phyloP scores from a whole-genome alignment of 1,140 invertebrate species.

The Hesperophylax magnus region DNA sequence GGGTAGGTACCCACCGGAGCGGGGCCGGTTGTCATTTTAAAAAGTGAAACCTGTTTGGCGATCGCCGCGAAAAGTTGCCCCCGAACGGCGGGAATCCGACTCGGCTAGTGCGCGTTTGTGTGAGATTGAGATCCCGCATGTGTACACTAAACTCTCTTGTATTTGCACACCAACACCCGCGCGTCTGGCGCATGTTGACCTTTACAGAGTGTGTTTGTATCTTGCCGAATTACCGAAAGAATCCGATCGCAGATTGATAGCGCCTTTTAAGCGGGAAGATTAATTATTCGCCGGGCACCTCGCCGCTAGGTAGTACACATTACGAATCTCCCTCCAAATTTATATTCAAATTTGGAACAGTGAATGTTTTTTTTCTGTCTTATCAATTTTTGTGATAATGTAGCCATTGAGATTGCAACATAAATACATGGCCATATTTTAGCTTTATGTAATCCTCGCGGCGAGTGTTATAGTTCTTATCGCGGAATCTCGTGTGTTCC shows the following conservation, averaged over 20 bases:
- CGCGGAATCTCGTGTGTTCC: not conserved
- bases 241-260: slow-evolving; percentile 36
- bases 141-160: no score
- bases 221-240: slow-evolving; percentile 33
- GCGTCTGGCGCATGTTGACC: slow-evolving; percentile 9
- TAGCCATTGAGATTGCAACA: not conserved
- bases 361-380: not conserved
- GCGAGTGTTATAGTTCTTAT: not conserved
- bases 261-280: slow-evolving; percentile 37
- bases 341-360: not conserved
- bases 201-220: slow-evolving; percentile 19
- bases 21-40: slow-evolving; percentile 32
- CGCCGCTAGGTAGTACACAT: not conserved
- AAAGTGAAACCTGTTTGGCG: slow-evolving; percentile 38
- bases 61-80: slow-evolving; percentile 36
- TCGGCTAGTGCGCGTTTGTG: not conserved
- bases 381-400: slow-evolving; percentile 32
- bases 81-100: not conserved
- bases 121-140: not conserved
- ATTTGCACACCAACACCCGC: not conserved
- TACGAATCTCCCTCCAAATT: not conserved
- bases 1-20: not conserved
- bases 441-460: not conserved
- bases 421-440: not conserved
- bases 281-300: slow-evolving; percentile 20